Evolutionary conservation across 2,113 vertebrate genomes (phyloP).

Genomic region (Cochlearius cochlearius): DNA sequence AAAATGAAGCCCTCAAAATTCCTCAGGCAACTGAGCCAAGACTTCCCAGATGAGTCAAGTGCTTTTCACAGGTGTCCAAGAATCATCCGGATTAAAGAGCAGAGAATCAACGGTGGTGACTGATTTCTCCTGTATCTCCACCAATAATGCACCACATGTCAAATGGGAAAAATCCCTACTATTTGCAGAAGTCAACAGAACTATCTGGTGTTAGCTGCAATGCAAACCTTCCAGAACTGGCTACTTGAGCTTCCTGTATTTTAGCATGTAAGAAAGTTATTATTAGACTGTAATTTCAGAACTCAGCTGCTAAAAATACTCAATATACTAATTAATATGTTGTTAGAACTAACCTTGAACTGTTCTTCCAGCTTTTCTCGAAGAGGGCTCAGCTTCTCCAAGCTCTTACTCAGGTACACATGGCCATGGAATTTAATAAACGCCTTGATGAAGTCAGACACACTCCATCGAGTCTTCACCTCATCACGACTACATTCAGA

Average conservation of each 20-base stretch:
- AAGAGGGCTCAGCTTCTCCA: constrained; percentile 90
- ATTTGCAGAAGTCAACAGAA: not conserved
- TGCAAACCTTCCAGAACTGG: not conserved
- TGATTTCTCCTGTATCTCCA: not conserved
- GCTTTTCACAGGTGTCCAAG: not conserved
- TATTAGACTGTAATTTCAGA: not conserved
- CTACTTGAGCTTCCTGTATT: not conserved
- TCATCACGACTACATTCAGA: constrained; percentile 88
- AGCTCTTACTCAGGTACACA: constrained; percentile 92
- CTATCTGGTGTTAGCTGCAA: not conserved
- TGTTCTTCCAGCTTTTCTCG: constrained; percentile 96
- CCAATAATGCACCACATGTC: accelerated
- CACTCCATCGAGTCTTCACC: constrained; percentile 92
- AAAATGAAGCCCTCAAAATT: not conserved
- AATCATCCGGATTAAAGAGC: not conserved
- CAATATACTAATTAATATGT: not conserved
- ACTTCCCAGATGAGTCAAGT: not conserved
- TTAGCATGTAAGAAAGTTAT: not conserved
- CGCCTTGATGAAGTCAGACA: constrained; percentile 96
- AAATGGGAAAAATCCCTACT: not conserved
- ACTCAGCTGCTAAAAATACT: not conserved
- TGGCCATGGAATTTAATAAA: constrained; percentile 99
- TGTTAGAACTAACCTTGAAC: constrained; percentile 87
- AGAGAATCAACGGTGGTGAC: not conserved
- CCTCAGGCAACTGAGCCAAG: not conserved